These are phyloP conservation scores for Carposina sasakii DNA, from an alignment of 1,140 invertebrate species.

Conservation along the genomic window DNA sequence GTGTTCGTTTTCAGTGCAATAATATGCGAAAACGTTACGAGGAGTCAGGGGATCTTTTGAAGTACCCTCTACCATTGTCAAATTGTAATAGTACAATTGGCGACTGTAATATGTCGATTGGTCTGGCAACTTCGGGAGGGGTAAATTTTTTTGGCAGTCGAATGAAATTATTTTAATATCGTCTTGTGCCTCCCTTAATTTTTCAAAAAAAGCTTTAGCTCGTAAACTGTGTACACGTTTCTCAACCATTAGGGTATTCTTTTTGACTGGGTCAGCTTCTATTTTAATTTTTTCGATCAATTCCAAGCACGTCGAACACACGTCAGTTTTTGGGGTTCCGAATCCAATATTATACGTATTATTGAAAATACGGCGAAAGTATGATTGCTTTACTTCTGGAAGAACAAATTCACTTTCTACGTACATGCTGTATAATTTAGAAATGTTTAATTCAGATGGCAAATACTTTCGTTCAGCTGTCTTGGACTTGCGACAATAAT, in stretches of 20 bases:
- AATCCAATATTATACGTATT: constrained; percentile 4
- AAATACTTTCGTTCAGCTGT: constrained; percentile 8
- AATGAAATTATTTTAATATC: constrained; percentile 25
- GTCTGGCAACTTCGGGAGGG: constrained; percentile 40
- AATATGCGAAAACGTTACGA: no score
- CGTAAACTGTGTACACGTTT: neutral
- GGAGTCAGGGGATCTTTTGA: no score
- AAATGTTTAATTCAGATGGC: constrained; percentile 2
- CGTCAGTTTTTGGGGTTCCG: constrained; percentile 1
- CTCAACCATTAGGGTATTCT: neutral
- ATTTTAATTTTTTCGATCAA: constrained; percentile 1
- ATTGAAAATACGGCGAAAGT: constrained; percentile 3
- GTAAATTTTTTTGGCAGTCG: constrained; percentile 42
- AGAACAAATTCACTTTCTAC: neutral
- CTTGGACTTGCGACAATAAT: constrained; percentile 13
- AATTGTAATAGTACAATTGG: constrained; percentile 44
- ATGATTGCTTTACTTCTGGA: constrained; percentile 11
- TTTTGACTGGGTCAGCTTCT: neutral
- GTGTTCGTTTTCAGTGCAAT: no score
- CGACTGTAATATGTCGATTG: constrained; percentile 40
- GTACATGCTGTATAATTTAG: constrained; percentile 8
- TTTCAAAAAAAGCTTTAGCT: constrained; percentile 24
- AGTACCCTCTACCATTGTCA: constrained; percentile 30
- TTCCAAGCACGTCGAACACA: neutral
- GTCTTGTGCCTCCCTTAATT: constrained; percentile 15